Conservation (phyloP, 2,888 invertebrate species). For the Ethmia dodecea region DNA sequence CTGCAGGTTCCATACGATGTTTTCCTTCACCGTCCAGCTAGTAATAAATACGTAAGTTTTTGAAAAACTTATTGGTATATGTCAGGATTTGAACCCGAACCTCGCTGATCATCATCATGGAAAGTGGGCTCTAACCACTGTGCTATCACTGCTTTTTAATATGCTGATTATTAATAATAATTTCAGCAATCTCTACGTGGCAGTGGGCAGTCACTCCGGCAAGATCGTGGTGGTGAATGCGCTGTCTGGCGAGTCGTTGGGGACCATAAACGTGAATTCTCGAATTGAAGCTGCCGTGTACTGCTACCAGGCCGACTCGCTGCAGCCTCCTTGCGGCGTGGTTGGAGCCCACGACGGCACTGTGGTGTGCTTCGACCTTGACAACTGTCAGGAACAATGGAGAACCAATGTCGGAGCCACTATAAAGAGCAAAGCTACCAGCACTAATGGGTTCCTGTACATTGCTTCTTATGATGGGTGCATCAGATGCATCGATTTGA, state of each 20-base stretch:
- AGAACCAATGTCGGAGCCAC: constrained; percentile 76
- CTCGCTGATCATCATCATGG: no score
- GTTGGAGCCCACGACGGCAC: constrained; percentile 88
- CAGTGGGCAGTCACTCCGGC: constrained; percentile 82
- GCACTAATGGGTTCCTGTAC: constrained; percentile 62
- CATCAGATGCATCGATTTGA: constrained; percentile 76
- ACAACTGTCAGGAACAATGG: constrained; percentile 78
- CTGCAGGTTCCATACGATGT: no score
- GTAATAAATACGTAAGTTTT: no score
- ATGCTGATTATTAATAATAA: no score
- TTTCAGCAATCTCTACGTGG: constrained; percentile 57
- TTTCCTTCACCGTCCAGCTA: no score
- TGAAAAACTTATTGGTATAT: no score
- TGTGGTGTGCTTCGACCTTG: constrained; percentile 80
- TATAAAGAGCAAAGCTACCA: constrained; percentile 79
- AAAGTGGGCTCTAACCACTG: no score
- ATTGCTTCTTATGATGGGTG: constrained; percentile 85
- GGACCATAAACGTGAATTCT: constrained; percentile 75
- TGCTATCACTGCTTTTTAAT: no score
- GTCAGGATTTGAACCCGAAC: no score
- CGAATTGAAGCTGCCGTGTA: constrained; percentile 84
- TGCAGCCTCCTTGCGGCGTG: constrained; percentile 60
- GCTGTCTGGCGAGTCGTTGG: constrained; percentile 66
- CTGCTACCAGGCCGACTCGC: constrained; percentile 40
- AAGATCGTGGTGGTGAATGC: constrained; percentile 79